A percentile compares a stretch with the other conserved stretches of the same genome.
These are phyloP conservation scores for Crepidodera aurea DNA, from an alignment of 2,888 invertebrate species.

Conservation along the genomic window DNA sequence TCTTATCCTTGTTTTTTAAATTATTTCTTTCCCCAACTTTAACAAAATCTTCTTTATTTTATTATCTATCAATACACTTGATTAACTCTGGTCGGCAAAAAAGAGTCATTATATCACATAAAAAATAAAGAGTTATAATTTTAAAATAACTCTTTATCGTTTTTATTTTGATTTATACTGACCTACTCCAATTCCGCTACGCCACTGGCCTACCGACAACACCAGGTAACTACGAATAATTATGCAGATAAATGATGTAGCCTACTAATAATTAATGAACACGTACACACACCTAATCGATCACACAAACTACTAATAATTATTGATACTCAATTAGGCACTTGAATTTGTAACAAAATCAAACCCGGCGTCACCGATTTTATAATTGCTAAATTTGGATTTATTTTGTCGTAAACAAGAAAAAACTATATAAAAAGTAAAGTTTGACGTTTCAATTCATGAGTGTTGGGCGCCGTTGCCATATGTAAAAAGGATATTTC, in stretches of 20 bases:
- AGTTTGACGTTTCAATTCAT: not conserved
- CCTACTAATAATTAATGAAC: constrained; percentile 13
- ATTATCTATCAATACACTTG: too few relatives aligned
- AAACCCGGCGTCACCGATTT: not conserved
- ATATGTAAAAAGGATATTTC: not conserved
- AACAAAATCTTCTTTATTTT: too few relatives aligned
- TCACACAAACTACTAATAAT: constrained; percentile 5
- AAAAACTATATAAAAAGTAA: not conserved
- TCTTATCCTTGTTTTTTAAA: too few relatives aligned
- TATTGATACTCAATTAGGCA: not conserved
- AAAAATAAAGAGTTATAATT: too few relatives aligned
- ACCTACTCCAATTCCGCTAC: not conserved
- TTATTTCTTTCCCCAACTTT: too few relatives aligned
- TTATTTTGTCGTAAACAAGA: not conserved
- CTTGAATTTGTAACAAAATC: not conserved
- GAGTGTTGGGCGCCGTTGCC: not conserved
- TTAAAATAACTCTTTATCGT: too few relatives aligned
- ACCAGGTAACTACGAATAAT: constrained; percentile 5
- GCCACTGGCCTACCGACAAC: constrained; percentile 14
- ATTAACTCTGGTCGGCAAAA: too few relatives aligned
- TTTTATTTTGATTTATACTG: too few relatives aligned
- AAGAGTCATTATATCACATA: too few relatives aligned
- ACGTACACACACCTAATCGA: constrained; percentile 15
- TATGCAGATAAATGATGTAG: constrained; percentile 11
- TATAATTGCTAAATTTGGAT: not conserved